Percentiles rank a stretch among this genome's conserved stretches.
These are phyloP conservation scores for Plebejus melissa DNA, from an alignment of 2,888 invertebrate species.

Conservation along the genomic window DNA sequence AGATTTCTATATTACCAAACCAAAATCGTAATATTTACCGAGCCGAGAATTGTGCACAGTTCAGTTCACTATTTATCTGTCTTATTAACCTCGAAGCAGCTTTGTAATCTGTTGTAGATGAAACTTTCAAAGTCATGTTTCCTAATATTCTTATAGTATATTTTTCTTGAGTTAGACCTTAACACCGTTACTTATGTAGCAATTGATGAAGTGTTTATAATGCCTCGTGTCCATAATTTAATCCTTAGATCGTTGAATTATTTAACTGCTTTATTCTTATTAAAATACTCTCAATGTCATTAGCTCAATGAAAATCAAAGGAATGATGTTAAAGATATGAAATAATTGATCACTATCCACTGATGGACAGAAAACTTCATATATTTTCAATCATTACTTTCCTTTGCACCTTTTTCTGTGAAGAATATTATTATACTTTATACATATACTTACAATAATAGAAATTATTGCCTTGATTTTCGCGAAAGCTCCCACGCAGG, in stretches of 20 bases:
- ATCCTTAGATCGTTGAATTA: background rate
- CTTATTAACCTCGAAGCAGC: conserved; percentile 30
- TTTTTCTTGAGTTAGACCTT: conserved; percentile 7
- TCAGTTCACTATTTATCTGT: conserved; percentile 30
- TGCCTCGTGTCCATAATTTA: background rate
- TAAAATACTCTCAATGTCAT: too few species aligned
- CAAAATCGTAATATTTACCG: conserved; percentile 31
- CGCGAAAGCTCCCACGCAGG: too few species aligned
- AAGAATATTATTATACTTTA: too few species aligned
- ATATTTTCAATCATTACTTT: too few species aligned
- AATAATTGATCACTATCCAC: too few species aligned
- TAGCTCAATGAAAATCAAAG: too few species aligned
- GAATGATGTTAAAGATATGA: too few species aligned
- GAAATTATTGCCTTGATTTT: too few species aligned
- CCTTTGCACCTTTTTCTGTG: too few species aligned
- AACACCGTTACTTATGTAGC: background rate
- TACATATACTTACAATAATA: too few species aligned
- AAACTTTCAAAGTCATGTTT: conserved; percentile 2
- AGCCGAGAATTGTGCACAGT: background rate
- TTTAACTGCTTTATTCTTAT: background rate
- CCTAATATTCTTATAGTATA: background rate
- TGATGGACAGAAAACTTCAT: too few species aligned
- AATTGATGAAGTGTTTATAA: conserved; percentile 1
- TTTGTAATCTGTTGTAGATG: conserved; percentile 20
- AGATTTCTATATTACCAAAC: conserved; percentile 28